Base-by-base conservation (phyloP, 2,797 vertebrate genomes). In the Monodelphis domestica region DNA sequence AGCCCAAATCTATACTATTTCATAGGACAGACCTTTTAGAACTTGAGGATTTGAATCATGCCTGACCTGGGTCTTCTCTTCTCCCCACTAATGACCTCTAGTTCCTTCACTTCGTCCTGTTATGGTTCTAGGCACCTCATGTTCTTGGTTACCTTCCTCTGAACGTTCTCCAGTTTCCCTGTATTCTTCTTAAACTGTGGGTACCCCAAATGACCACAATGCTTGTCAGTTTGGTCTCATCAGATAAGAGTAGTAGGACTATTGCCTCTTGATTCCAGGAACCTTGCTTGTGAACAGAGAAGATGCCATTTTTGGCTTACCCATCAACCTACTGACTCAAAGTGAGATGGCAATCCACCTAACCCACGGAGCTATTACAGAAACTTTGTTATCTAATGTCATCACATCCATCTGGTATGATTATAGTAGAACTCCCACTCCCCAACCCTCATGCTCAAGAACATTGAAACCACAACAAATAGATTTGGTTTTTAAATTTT, bases 401-500 rank as follows among this genome's bases (percentile, higher is more conserved):
- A 70, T 21, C 21, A 26, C 4, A 33, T 33, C 59, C n/a, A n/a
- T n/a, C 4, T 59, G 14, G 6, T 63, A 17, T n/a, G 59, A n/a
- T n/a, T 63, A 63, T 12, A 63, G 30, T 12, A n/a, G 30, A 63
- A 63, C 59, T 63, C 33, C 59, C 33, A 29, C 4, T 1, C 7
- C 14, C n/a, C 12, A n/a, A n/a, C 14, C 14, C 14, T n/a, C 14
- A n/a, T 63, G 12, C 59, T 5, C 59, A 63, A 17, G 59, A 33
- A 63, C 14, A 63, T 15, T 63, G 5, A 63, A 63, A 63, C 59
- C 14, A 63, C 12, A n/a, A 17, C 33, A 14, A n/a, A 63, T n/a
- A 63, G 12, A 17, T 17, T 5, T 5, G 15, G 4, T 3, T 63
- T 63, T n/a, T 14, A 33, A 70, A 94, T 87, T 97, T 97, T 97